Evolutionary conservation across 2,888 invertebrate genomes (phyloP).

Genomic region (Tenodera sinensis): DNA sequence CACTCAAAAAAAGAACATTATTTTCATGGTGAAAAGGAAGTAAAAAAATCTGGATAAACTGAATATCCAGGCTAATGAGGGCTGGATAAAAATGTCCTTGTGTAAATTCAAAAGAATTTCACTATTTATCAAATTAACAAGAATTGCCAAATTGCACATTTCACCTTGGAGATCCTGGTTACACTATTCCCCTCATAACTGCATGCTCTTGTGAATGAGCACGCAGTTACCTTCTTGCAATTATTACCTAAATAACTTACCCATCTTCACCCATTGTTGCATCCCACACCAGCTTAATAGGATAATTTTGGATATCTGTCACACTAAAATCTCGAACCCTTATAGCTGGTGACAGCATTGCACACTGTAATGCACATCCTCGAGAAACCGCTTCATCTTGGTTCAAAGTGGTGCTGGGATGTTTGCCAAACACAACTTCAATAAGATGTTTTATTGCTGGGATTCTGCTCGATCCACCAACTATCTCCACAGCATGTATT

Average conservation of each 20-base stretch:
- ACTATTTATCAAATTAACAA: no score
- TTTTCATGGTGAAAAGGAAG: no score
- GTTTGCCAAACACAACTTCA: constrained; percentile 79
- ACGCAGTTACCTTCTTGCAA: neutral
- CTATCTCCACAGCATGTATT: constrained; percentile 91
- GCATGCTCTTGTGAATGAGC: neutral
- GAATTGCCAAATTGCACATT: no score
- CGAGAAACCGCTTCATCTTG: constrained; percentile 97
- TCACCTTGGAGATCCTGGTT: no score
- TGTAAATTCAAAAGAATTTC: no score
- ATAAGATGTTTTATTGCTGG: constrained; percentile 89
- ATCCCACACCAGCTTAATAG: constrained; percentile 82
- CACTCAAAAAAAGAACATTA: no score
- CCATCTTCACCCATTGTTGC: constrained; percentile 57
- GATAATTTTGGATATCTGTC: constrained; percentile 87
- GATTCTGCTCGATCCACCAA: constrained; percentile 92
- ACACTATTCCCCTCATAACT: neutral
- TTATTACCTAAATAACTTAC: constrained; percentile 42
- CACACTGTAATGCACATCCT: constrained; percentile 94
- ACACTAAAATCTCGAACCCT: constrained; percentile 94
- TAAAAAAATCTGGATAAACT: no score
- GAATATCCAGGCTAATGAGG: no score
- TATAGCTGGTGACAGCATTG: constrained; percentile 95
- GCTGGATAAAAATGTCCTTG: no score
- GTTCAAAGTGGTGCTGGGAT: constrained; percentile 92